Base-by-base conservation (phyloP, 2,888 invertebrate species). In the Candidula unifasciata region DNA sequence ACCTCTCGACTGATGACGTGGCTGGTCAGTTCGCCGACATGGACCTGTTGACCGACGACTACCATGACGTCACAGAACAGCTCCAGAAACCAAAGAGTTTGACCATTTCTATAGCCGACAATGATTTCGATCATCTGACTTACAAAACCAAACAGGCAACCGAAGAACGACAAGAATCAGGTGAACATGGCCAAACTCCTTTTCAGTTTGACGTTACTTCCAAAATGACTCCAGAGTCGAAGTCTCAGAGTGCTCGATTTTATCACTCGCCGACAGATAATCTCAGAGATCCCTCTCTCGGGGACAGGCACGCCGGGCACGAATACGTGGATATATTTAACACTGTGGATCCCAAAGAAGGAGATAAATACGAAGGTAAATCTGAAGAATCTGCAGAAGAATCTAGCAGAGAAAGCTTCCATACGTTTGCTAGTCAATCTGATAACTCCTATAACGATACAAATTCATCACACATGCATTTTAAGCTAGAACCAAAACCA, bases 91-190 rank as follows among this genome's bases (percentile, higher is more conserved):
- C 5, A n/a, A n/a, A 6, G 2, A n/a, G 74, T n/a, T 21, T 27
- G 27, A 74, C 74, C 13, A 33, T 33, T 21, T 16, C 33, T 16
- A 13, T 21, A 13, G 33, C 6, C 18, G n/a, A 27, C 18, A 24
- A 3, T 16, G 52, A 74, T 44, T 33, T 3, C n/a, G 13, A 44
- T 44, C 8, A 2, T 16, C 18, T 33, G 27, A 21, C 27, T 30
- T 27, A 52, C 73, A 74, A 74, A 52, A n/a, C 44, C 30, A 44
- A 73, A 52, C 44, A n/a, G 52, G 52, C 44, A 73, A 73, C 44
- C n/a, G 73, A 73, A 27, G 24, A 13, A 52, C n/a, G 44, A 10
- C 44, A 37, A 1, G n/a, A 73, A 13, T 27, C 37, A 73, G 10
- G 10, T n/a, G 44, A n/a, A 68, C 33, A 18, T 21, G 33, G 68